Evolutionary conservation across 2,113 vertebrate species (phyloP), one percentile per base, ranked within the genome.

Genomic region (Synodontis membranacea): DNA sequence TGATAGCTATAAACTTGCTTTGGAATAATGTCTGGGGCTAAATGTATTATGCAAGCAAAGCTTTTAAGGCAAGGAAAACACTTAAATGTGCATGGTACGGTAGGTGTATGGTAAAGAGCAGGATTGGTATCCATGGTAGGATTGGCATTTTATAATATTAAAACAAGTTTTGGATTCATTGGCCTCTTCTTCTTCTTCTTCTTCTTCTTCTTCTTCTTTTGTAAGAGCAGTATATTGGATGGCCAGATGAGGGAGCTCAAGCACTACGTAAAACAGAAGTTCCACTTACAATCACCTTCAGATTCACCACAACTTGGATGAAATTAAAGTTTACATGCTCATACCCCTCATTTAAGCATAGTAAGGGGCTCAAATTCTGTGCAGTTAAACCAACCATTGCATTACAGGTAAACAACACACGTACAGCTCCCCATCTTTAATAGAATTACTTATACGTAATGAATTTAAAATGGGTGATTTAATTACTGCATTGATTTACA

Each of bases 201-300:
- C 31, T 39, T 68, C 31, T 68, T 37, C 11, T 28, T 28, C 23
- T 28, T 50, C 2, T 12, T 10, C 39, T 74, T 74, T 11, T 15
- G 5, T 70, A 17, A 14, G 17, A 58, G 78, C 85, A 74, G 19
- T 72, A 25, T 50, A 28, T 0, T 25, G 44, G 2, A 15, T 23
- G 52, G 21, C 60, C 85, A 82, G 39, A 72, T 44, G 85, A 86
- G 85, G 78, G 85, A 56, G 31, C 50, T 58, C 50, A 72, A 58
- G 64, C 37, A 72, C 85, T 64, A 81, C 42, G 74, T 8, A 85
- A 85, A 68, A 72, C 17, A 56, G 28, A 79, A 4, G 1, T 42
- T 72, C 21, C 0, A 21, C 7, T 72, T 21, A 42, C 9, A 23
- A 5, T 34, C 11, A 0, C 25, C 12, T 75, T 46, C n/a, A 46